phyloP scores from a whole-genome alignment of 1,140 invertebrate species.

The Xylocopa sonorina region DNA sequence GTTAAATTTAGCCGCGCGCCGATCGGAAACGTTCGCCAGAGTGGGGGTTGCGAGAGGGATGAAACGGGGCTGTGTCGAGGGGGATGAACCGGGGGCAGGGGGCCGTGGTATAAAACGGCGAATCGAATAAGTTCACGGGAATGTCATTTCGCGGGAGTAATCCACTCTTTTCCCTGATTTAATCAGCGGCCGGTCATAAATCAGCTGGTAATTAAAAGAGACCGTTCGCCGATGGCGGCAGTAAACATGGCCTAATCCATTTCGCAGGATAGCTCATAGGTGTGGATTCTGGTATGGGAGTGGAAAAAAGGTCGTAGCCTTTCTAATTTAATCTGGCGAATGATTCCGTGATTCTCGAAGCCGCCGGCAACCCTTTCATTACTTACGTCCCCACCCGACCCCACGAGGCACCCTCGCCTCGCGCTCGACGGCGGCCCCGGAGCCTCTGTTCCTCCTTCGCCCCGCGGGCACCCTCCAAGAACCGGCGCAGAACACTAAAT shows the following conservation, averaged over 20 bases:
- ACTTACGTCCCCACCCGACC: conserved; percentile 76
- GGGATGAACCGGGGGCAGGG: conserved; percentile 16
- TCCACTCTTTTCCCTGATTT: conserved; percentile 54
- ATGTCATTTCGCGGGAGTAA: conserved; percentile 53
- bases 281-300: conserved; percentile 55
- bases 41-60: background rate
- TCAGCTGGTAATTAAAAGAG: conserved; percentile 72
- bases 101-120: conserved; percentile 21
- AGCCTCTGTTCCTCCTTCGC: conserved; percentile 45
- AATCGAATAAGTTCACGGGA: conserved; percentile 46
- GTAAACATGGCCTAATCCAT: conserved; percentile 72
- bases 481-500: conserved; percentile 80
- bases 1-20: conserved; percentile 44
- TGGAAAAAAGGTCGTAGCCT: conserved; percentile 72
- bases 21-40: conserved; percentile 22
- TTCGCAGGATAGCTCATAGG: conserved; percentile 54
- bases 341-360: conserved; percentile 82
- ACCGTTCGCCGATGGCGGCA: conserved; percentile 50
- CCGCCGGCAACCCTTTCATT: conserved; percentile 81
- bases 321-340: conserved; percentile 83
- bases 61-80: background rate
- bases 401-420: conserved; percentile 44
- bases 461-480: conserved; percentile 64
- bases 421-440: conserved; percentile 47
- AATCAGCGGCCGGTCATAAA: conserved; percentile 70